Evolutionary conservation across 2,888 invertebrate species (phyloP).

Genomic region (Diarsia dahlii): DNA sequence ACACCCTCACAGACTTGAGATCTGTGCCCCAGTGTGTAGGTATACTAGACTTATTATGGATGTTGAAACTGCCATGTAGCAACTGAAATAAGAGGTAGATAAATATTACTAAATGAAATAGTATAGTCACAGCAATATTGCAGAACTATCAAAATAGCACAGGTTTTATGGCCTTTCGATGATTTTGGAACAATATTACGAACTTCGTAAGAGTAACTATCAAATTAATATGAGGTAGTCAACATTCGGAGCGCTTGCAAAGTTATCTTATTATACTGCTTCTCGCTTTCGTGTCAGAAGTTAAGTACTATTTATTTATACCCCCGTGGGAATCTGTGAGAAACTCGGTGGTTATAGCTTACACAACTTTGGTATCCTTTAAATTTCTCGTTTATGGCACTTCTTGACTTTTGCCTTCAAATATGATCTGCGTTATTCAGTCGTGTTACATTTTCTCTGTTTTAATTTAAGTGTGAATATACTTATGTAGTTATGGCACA

Average conservation of each 20-base stretch:
- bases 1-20: no score
- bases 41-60: neutral
- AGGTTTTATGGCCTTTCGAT: neutral
- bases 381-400: slow-evolving; percentile 47
- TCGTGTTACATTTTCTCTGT: neutral
- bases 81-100: neutral
- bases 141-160: neutral
- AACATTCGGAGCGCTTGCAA: slow-evolving; percentile 14
- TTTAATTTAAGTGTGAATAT: neutral
- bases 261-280: slow-evolving; percentile 50
- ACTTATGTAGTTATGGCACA: neutral
- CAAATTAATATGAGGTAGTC: slow-evolving; percentile 10
- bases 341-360: slow-evolving; percentile 30
- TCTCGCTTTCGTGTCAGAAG: slow-evolving; percentile 31
- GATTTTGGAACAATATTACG: slow-evolving; percentile 6
- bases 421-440: slow-evolving; percentile 16
- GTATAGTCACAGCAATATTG: neutral
- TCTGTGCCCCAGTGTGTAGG: neutral
- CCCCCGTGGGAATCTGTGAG: slow-evolving; percentile 23
- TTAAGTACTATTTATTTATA: slow-evolving; percentile 52
- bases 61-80: neutral
- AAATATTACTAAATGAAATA: neutral
- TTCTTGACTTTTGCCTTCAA: slow-evolving; percentile 22
- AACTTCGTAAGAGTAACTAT: neutral
- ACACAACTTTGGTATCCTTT: slow-evolving; percentile 31